Base-by-base conservation (phyloP, 2,888 invertebrate species). In the Odontothrips loti region DNA sequence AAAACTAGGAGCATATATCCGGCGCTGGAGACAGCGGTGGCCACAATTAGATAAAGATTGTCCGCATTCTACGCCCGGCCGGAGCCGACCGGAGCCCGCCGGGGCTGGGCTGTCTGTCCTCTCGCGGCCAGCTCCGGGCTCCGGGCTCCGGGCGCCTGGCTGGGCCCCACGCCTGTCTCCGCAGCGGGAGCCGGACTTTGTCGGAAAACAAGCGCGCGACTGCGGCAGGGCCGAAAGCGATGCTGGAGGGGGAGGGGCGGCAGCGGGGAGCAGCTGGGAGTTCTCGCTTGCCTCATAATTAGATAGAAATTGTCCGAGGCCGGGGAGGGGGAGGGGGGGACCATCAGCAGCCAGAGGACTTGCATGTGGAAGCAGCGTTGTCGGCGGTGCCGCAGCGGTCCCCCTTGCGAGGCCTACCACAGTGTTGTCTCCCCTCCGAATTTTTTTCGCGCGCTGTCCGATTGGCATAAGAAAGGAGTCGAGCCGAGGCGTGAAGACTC, bases 21-120 rank as follows among this genome's bases (percentile, higher is more conserved):
- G 58, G 0, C 6, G 58, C 58, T 1, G 17, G 34, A 15, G 58
- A 58, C 58, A 75, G 27, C 68, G 68, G 23, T 27, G 68, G 10
- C 68, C 68, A 75, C 68, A 75, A 75, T 75, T 75, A 75, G 68
- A 75, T 75, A 75, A 75, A 75, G 23, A 75, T 75, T 75, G 68
- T 27, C 68, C 23, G 23, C 68, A 20, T 11, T 58, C 58, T 2
- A 15, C 34, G 34, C 6, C n/a, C n/a, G n/a, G n/a, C n/a, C n/a
- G n/a, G n/a, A n/a, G n/a, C n/a, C n/a, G n/a, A n/a, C n/a, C n/a
- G n/a, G n/a, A n/a, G n/a, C n/a, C n/a, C n/a, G n/a, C n/a, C n/a
- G 9, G 51, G 51, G 17, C 51, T 51, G 51, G 51, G 34, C 34
- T 6, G 34, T 43, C 34, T 43, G 3, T 43, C 3, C 34, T 43